Conservation (phyloP, 2,888 invertebrate genomes). For the Cloeon dipterum region DNA sequence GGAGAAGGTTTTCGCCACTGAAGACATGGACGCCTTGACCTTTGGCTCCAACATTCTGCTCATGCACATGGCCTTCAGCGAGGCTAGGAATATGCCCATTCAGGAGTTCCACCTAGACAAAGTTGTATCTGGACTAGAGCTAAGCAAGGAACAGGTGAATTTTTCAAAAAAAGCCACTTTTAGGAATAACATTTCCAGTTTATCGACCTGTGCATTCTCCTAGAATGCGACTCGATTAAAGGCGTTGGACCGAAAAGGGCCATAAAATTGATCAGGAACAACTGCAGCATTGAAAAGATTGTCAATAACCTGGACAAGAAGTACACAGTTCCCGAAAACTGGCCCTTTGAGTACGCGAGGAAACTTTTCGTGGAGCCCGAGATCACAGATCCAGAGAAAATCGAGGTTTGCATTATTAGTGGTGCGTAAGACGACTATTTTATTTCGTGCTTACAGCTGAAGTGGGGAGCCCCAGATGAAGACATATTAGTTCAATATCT, state of each 20-base stretch:
- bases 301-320: constrained; percentile 58
- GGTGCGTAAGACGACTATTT: too few relatives aligned
- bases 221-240: constrained; percentile 89
- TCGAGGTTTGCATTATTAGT: constrained; percentile 48
- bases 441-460: constrained; percentile 43
- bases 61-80: constrained; percentile 86
- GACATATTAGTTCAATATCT: constrained; percentile 81
- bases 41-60: constrained; percentile 78
- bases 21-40: constrained; percentile 98
- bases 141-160: constrained; percentile 54
- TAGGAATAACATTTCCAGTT: too few relatives aligned
- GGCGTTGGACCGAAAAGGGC: constrained; percentile 92
- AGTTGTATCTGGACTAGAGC: constrained; percentile 56
- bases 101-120: constrained; percentile 77
- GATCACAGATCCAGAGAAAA: constrained; percentile 40
- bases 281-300: constrained; percentile 64
- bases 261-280: constrained; percentile 69
- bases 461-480: constrained; percentile 91
- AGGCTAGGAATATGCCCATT: constrained; percentile 96
- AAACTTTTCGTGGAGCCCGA: constrained; percentile 70
- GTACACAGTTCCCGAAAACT: constrained; percentile 62
- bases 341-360: constrained; percentile 78
- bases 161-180: too few relatives aligned
- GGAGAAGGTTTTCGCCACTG: constrained; percentile 87
- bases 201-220: constrained; percentile 89